Conservation (phyloP, 2,888 invertebrate species). For the Synanthedon formicaeformis region DNA sequence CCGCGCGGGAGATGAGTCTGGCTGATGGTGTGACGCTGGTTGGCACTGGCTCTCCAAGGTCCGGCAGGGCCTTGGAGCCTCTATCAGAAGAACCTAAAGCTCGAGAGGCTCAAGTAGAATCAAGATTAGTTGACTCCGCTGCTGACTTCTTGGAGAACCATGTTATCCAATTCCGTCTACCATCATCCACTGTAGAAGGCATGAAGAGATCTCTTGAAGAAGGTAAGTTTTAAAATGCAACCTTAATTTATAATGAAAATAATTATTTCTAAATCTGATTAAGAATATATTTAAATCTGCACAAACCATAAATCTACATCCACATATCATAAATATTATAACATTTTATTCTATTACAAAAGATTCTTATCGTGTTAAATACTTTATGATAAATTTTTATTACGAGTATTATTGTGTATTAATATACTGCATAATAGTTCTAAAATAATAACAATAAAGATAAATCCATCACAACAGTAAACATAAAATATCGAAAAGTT, state of each 20-base stretch:
- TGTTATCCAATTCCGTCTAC: conserved; percentile 84
- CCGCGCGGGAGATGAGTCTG: conserved; percentile 67
- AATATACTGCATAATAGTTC: too few species aligned
- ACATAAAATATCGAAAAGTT: too few species aligned
- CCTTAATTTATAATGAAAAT: background rate
- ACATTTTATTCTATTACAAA: too few species aligned
- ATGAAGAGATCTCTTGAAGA: conserved; percentile 84
- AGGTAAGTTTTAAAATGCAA: conserved; percentile 61
- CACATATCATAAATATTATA: too few species aligned
- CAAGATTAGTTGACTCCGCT: conserved; percentile 79
- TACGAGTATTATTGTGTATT: too few species aligned
- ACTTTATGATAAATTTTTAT: too few species aligned
- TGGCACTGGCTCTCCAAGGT: conserved; percentile 65
- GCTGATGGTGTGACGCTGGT: conserved; percentile 73
- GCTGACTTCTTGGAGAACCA: conserved; percentile 84
- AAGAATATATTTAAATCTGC: background rate
- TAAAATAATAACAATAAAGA: too few species aligned
- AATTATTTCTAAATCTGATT: background rate
- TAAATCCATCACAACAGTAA: too few species aligned
- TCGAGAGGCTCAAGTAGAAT: conserved; percentile 79
- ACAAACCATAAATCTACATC: background rate
- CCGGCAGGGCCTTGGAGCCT: conserved; percentile 72
- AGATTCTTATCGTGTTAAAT: too few species aligned
- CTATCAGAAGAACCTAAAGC: conserved; percentile 79
- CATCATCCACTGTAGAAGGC: conserved; percentile 78